phyloP scores from a whole-genome alignment of 1,140 invertebrate species.

The Zaprionus capensis region DNA sequence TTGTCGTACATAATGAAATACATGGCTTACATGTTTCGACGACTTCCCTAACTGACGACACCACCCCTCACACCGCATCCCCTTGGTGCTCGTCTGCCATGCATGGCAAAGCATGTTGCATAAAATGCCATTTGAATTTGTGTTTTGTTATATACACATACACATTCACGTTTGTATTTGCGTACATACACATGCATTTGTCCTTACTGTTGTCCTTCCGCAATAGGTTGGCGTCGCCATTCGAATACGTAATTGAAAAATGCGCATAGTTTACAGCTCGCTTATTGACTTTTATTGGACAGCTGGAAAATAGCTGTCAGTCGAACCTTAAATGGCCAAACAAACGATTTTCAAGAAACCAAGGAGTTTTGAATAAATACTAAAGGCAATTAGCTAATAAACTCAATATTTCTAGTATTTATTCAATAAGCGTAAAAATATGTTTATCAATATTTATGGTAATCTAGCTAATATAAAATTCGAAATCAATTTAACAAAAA shows the following conservation, averaged over 20 bases:
- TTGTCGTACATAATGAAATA: conserved; percentile 82
- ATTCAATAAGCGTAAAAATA: background rate
- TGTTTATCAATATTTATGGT: background rate
- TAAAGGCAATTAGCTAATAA: background rate
- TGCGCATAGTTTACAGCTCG: conserved; percentile 72
- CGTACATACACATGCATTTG: background rate
- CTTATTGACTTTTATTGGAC: conserved; percentile 81
- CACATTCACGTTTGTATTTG: background rate
- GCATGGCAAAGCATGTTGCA: conserved; percentile 44
- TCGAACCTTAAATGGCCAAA: conserved; percentile 9
- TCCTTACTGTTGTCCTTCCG: conserved; percentile 30
- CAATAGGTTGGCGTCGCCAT: conserved; percentile 57
- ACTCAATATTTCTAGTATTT: background rate
- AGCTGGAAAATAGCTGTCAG: conserved; percentile 39
- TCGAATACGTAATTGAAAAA: conserved; percentile 79
- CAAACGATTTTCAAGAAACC: background rate
- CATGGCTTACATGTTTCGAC: conserved; percentile 73
- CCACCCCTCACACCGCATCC: background rate
- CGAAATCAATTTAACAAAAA: background rate
- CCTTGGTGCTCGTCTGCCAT: conserved; percentile 9
- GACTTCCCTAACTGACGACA: conserved; percentile 1
- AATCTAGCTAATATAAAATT: background rate
- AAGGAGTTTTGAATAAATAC: background rate
- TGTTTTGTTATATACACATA: conserved; percentile 50
- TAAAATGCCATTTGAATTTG: conserved; percentile 78